Conservation (phyloP, 2,113 vertebrate species). For the Puffinus mauretanicus region DNA sequence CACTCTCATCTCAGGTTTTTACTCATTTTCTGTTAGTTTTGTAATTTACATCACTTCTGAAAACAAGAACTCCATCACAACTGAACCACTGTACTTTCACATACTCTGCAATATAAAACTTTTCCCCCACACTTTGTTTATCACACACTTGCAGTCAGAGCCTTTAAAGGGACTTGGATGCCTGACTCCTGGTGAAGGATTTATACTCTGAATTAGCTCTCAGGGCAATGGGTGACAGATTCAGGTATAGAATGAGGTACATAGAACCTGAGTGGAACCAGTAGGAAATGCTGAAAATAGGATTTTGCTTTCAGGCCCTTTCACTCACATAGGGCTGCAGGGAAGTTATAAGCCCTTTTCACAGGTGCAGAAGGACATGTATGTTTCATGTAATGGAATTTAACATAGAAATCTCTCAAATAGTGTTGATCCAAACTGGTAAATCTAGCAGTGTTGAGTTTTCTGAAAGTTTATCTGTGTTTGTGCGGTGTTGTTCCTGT, state of each 20-base stretch:
- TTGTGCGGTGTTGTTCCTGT: not conserved
- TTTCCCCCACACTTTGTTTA: not conserved
- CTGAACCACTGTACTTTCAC: not conserved
- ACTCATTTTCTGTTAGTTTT: not conserved
- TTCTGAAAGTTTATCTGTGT: not conserved
- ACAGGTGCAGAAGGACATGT: not conserved
- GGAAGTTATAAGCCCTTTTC: not conserved
- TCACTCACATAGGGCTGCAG: not conserved
- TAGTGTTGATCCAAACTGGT: not conserved
- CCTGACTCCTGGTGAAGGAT: not conserved
- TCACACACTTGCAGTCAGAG: not conserved
- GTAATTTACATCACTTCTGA: not conserved
- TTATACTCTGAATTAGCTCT: not conserved
- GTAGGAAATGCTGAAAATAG: not conserved
- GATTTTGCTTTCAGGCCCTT: not conserved
- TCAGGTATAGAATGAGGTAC: not conserved
- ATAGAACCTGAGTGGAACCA: not conserved
- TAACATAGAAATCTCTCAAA: not conserved
- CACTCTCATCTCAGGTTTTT: not conserved
- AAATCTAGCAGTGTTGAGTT: not conserved
- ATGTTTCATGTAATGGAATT: not conserved
- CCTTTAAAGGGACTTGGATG: not conserved
- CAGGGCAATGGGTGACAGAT: not conserved
- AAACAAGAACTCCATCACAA: not conserved
- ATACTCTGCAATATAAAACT: not conserved